A percentile compares a stretch with the other conserved stretches of the same genome.
phyloP scores from a whole-genome alignment of 2,797 vertebrate genomes.

The Schizopygopsis pylzovi region DNA sequence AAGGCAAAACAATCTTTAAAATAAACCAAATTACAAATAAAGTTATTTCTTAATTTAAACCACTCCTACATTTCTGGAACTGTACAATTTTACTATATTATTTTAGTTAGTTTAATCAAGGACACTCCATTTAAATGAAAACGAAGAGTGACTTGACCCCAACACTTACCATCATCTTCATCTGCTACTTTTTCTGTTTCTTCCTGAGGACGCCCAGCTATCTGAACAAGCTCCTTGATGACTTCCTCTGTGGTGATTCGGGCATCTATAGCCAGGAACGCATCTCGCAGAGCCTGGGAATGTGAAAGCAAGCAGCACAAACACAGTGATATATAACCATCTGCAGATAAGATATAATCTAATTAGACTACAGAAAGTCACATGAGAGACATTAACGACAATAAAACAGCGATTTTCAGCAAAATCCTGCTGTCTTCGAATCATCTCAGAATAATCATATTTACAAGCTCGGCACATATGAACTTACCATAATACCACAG shows the following conservation, averaged over 20 bases:
- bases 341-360: too few species aligned
- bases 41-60: too few species aligned
- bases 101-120: too few species aligned
- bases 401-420: not conserved
- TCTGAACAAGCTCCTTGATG: constrained; percentile 93
- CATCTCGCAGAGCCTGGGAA: constrained; percentile 92
- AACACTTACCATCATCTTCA: constrained; percentile 91
- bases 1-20: too few species aligned
- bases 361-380: not conserved
- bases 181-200: constrained; percentile 93
- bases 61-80: too few species aligned
- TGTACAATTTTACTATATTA: too few species aligned
- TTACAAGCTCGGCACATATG: not conserved
- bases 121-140: not conserved
- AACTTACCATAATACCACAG: too few species aligned
- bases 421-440: not conserved
- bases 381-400: too few species aligned
- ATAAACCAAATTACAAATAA: too few species aligned
- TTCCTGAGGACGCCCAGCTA: constrained; percentile 90
- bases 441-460: not conserved
- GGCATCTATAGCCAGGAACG: constrained; percentile 93
- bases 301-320: not conserved
- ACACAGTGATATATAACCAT: not conserved
- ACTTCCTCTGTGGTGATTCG: constrained; percentile 94
- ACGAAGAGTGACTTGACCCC: too few species aligned